These are phyloP conservation scores for Silvanus unidentatus DNA, from an alignment of 2,888 invertebrate species.

Conservation along the genomic window DNA sequence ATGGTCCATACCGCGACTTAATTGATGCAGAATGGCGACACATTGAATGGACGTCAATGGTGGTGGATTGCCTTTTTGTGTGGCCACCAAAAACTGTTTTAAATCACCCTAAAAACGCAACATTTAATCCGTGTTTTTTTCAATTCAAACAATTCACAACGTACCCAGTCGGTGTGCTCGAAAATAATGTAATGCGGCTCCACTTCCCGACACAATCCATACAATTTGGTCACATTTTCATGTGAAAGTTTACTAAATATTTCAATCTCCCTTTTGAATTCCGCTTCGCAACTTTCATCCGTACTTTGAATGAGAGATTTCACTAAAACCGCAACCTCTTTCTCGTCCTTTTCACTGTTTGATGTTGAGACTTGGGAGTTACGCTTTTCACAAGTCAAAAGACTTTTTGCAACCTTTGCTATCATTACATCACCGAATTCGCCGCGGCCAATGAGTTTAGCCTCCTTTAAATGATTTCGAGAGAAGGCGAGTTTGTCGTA, in stretches of 20 bases:
- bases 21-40: slow-evolving; percentile 64
- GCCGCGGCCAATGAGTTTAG: slow-evolving; percentile 66
- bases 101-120: slow-evolving; percentile 72
- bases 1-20: slow-evolving; percentile 77
- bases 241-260: slow-evolving; percentile 78
- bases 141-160: slow-evolving; percentile 21
- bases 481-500: slow-evolving; percentile 74
- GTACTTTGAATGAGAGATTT: slow-evolving; percentile 72
- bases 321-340: slow-evolving; percentile 58
- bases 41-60: slow-evolving; percentile 64
- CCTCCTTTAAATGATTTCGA: slow-evolving; percentile 64
- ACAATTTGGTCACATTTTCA: slow-evolving; percentile 69
- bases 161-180: slow-evolving; percentile 91
- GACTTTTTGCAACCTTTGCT: slow-evolving; percentile 52
- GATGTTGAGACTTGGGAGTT: slow-evolving; percentile 25
- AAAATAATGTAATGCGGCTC: slow-evolving; percentile 86
- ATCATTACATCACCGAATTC: slow-evolving; percentile 89
- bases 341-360: slow-evolving; percentile 38
- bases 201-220: slow-evolving; percentile 75
- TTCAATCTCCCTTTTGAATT: slow-evolving; percentile 86
- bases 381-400: slow-evolving; percentile 30
- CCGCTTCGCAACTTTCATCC: slow-evolving; percentile 70
- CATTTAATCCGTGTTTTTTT: background rate
- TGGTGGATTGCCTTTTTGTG: slow-evolving; percentile 51
- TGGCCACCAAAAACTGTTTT: slow-evolving; percentile 79